phyloP scores from a whole-genome alignment of 92 coral and sea anemone genomes.

The Zoanthus solanderi region DNA sequence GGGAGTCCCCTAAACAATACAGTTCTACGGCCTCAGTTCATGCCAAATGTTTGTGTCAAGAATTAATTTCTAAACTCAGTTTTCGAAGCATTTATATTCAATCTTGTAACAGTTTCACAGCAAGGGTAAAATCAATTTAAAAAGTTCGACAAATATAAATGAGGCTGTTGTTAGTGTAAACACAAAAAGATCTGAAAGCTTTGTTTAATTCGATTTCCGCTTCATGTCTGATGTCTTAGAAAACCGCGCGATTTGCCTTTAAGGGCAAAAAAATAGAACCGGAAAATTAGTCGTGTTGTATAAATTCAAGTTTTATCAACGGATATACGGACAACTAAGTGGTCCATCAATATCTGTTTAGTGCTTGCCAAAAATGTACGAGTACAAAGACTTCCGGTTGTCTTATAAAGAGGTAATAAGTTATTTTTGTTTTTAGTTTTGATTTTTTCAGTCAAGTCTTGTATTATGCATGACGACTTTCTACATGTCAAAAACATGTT shows the following conservation, averaged over 20 bases:
- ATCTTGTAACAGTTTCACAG: not conserved
- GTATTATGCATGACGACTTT: not conserved
- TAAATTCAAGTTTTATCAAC: not conserved
- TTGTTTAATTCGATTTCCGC: conserved; percentile 35
- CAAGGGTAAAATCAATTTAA: not conserved
- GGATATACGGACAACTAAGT: not conserved
- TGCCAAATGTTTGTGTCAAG: too few relatives aligned
- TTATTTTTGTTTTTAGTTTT: not conserved
- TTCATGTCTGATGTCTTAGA: not conserved
- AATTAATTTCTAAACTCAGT: too few relatives aligned
- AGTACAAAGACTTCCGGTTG: conserved; percentile 2
- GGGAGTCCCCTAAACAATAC: conserved; percentile 36
- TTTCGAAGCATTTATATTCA: not conserved
- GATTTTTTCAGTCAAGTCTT: not conserved
- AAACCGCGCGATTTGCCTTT: not conserved
- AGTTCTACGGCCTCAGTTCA: not conserved
- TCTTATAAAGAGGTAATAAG: not conserved
- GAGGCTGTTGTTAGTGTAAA: not conserved
- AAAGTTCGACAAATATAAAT: conserved; percentile 2
- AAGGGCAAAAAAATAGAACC: too few relatives aligned
- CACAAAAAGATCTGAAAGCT: not conserved
- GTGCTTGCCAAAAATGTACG: not conserved
- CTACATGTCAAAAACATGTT: not conserved
- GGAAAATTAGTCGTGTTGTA: not conserved
- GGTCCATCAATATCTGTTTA: not conserved